Conservation (phyloP, 37 sponge, comb jelly and placozoan species). For the Mnemiopsis leidyi region DNA sequence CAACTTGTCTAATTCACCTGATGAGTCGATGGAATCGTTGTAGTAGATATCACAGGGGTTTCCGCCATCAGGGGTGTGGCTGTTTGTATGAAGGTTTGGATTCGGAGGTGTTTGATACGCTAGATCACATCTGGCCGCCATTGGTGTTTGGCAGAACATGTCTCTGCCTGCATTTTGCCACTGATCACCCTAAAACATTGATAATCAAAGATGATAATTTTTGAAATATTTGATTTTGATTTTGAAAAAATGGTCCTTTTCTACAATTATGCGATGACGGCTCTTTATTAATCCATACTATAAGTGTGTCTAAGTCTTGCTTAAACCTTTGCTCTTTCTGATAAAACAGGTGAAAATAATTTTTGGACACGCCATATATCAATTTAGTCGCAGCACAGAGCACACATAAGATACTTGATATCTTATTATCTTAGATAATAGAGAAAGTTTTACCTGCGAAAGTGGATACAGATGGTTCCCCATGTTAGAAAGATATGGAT, state of each 20-base stretch:
- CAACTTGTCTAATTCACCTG: not conserved
- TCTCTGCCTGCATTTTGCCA: not conserved
- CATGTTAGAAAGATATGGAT: not conserved
- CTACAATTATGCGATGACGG: too few relatives aligned
- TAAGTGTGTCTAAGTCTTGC: too few relatives aligned
- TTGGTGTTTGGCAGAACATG: not conserved
- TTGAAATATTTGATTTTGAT: too few relatives aligned
- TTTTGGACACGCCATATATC: too few relatives aligned
- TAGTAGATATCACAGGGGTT: not conserved
- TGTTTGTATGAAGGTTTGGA: not conserved
- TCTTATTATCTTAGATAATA: too few relatives aligned
- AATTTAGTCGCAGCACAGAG: too few relatives aligned
- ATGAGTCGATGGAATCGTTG: not conserved
- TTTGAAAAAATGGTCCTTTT: too few relatives aligned
- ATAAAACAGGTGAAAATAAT: too few relatives aligned
- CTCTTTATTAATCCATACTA: too few relatives aligned
- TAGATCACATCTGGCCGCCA: not conserved
- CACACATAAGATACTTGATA: too few relatives aligned
- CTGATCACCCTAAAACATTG: not conserved
- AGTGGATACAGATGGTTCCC: not conserved
- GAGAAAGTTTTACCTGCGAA: not conserved
- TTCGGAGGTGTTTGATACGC: not conserved
- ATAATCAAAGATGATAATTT: too few relatives aligned
- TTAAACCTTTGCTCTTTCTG: too few relatives aligned
- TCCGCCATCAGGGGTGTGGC: not conserved